Evolutionary conservation across 1,140 invertebrate species (phyloP).

Genomic region (Forficula auricularia): DNA sequence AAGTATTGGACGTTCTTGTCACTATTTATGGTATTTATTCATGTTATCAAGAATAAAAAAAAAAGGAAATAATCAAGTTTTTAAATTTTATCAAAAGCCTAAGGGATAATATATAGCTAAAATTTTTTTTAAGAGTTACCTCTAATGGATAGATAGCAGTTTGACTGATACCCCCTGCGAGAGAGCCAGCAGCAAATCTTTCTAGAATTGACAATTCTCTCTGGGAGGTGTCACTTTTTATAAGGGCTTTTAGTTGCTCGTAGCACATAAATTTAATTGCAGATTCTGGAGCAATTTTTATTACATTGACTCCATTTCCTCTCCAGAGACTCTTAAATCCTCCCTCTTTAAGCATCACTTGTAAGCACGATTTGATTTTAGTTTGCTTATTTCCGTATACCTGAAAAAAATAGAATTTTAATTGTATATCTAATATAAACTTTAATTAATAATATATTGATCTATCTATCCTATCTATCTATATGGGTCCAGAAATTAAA

Average conservation of each 20-base stretch:
- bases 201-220: conserved; percentile 72
- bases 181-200: conserved; percentile 81
- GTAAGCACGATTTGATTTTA: conserved; percentile 51
- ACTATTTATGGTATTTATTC: too few species aligned
- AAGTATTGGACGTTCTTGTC: too few species aligned
- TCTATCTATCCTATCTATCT: too few species aligned
- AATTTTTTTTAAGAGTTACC: too few species aligned
- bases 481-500: too few species aligned
- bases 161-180: conserved; percentile 90
- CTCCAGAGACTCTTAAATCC: conserved; percentile 84
- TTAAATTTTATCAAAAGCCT: too few species aligned
- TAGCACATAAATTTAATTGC: conserved; percentile 97
- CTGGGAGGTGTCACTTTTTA: conserved; percentile 48
- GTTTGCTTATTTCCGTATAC: conserved; percentile 54
- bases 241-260: conserved; percentile 78
- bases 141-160: conserved; percentile 94
- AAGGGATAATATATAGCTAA: too few species aligned
- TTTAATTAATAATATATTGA: conserved; percentile 2
- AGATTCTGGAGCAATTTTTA: conserved; percentile 96
- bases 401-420: conserved; percentile 29
- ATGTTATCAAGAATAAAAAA: too few species aligned
- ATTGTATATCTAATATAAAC: neutral
- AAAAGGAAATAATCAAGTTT: too few species aligned
- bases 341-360: conserved; percentile 79
- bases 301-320: conserved; percentile 95